Evolutionary conservation across 2,113 vertebrate genomes (phyloP).

Genomic region (Pteronura brasiliensis): DNA sequence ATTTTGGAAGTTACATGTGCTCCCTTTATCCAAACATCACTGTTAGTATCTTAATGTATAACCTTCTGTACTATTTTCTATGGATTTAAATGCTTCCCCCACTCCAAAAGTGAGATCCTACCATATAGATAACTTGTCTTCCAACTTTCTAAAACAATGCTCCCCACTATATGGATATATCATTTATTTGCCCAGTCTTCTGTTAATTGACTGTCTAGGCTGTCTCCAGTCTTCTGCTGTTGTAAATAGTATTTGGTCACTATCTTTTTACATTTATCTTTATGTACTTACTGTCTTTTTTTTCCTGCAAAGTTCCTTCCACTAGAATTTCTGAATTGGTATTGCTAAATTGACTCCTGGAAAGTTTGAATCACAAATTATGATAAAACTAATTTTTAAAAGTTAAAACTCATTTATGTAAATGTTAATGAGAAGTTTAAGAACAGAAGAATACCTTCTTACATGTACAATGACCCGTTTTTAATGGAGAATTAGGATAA

Average conservation of each 20-base stretch:
- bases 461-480: background rate
- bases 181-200: background rate
- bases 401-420: background rate
- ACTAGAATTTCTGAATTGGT: slow-evolving; percentile 24
- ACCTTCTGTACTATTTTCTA: background rate
- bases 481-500: background rate
- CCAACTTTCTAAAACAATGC: background rate
- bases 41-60: background rate
- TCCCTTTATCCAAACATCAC: background rate
- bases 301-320: background rate
- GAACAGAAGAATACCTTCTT: background rate
- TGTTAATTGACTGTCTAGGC: background rate
- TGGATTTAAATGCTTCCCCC: background rate
- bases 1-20: background rate
- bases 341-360: background rate
- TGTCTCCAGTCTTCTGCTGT: background rate
- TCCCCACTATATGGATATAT: background rate
- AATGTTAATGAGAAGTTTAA: slow-evolving; percentile 22
- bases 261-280: background rate
- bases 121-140: background rate
- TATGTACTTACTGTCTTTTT: background rate
- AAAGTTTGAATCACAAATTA: background rate
- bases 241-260: background rate
- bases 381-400: background rate
- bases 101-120: background rate